Percentiles rank a stretch among this genome's conserved stretches.
Evolutionary conservation across 2,113 vertebrate species (phyloP).

Genomic region (Motacilla alba): DNA sequence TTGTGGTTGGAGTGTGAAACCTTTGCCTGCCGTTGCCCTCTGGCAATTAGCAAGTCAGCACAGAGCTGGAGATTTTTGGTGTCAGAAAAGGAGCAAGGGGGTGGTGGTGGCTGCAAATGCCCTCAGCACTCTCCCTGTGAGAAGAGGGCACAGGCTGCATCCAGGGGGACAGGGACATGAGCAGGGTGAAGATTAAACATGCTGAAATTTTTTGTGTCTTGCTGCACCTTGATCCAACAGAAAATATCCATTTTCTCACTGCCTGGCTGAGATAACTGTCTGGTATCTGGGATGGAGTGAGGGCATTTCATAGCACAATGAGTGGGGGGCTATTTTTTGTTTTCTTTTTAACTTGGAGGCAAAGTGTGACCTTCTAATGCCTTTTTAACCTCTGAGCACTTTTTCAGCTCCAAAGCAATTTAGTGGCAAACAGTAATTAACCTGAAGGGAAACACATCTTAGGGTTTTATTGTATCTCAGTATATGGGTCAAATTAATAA

Average conservation of each 20-base stretch:
- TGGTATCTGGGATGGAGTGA: background rate
- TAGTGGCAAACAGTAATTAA: constrained; percentile 13
- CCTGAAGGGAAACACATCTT: background rate
- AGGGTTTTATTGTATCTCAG: background rate
- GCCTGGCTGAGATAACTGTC: background rate
- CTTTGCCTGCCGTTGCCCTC: background rate
- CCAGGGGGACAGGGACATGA: background rate
- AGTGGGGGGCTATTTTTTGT: background rate
- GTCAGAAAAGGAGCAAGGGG: background rate
- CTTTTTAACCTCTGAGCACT: background rate
- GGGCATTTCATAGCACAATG: background rate
- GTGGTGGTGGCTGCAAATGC: background rate
- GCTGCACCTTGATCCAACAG: background rate
- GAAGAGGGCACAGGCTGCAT: background rate
- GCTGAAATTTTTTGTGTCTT: too few relatives aligned
- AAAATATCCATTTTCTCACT: background rate
- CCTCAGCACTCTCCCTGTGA: background rate
- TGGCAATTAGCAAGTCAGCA: constrained; percentile 69
- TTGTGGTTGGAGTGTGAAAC: constrained; percentile 56
- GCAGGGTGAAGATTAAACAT: background rate
- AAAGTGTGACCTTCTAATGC: background rate
- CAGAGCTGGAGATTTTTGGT: background rate
- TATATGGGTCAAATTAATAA: background rate
- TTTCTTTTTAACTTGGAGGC: background rate
- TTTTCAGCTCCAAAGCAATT: background rate